These are phyloP conservation scores for Clarias fuscus DNA, from an alignment of 2,797 vertebrate genomes.

Conservation along the genomic window DNA sequence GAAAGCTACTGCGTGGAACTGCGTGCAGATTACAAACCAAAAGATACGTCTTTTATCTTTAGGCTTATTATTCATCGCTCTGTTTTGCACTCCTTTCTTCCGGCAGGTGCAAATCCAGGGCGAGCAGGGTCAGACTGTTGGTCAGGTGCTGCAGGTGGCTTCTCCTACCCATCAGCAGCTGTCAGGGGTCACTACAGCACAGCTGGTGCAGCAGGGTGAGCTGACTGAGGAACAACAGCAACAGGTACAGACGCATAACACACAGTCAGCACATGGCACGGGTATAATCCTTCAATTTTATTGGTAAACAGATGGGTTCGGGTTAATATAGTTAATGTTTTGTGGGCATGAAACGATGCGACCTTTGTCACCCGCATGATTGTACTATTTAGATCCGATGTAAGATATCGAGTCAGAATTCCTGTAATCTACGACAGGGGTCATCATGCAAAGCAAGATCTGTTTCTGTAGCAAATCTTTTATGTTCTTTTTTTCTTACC, in stretches of 20 bases:
- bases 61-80: not conserved
- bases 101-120: conserved; percentile 86
- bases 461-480: not conserved
- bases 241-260: conserved; percentile 67
- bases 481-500: too few species aligned
- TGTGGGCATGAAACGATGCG: not conserved
- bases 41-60: not conserved
- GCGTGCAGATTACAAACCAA: not conserved
- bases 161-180: conserved; percentile 86
- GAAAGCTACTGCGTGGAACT: not conserved
- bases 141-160: conserved; percentile 90
- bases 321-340: not conserved
- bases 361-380: not conserved
- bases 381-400: not conserved
- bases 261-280: not conserved
- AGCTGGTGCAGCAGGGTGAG: conserved; percentile 91
- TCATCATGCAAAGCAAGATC: not conserved
- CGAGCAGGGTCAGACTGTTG: conserved; percentile 82
- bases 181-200: conserved; percentile 81
- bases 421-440: not conserved
- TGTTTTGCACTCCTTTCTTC: not conserved
- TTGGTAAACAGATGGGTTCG: not conserved
- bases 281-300: not conserved
- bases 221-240: conserved; percentile 97
- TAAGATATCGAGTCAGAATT: not conserved